Evolutionary conservation across 53 echinoderm and acorn worm species (phyloP).

Genomic region (Zoroaster sp.): DNA sequence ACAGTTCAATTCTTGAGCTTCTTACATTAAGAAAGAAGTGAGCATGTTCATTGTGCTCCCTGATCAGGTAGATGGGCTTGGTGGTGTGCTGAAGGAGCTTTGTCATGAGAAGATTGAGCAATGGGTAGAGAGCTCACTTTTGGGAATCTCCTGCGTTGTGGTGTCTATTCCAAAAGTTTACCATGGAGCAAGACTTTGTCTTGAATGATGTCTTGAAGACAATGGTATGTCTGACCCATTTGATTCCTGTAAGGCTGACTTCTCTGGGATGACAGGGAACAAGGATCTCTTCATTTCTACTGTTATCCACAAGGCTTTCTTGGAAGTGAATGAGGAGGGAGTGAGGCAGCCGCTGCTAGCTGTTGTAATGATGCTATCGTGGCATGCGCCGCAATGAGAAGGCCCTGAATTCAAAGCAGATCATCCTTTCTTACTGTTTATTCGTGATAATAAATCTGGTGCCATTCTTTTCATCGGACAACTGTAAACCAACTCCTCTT

Average conservation of each 20-base stretch:
- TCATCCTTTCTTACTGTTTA: conserved; percentile 70
- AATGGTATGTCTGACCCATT: conserved; percentile 64
- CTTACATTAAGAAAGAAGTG: too few relatives aligned
- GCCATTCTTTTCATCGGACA: conserved; percentile 69
- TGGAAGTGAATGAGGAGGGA: conserved; percentile 73
- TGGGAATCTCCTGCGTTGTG: not conserved
- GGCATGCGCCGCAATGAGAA: too few relatives aligned
- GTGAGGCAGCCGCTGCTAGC: conserved; percentile 69
- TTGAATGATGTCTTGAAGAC: conserved; percentile 45
- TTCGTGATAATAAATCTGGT: conserved; percentile 50
- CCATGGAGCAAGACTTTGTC: conserved; percentile 37
- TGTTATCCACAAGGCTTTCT: conserved; percentile 63
- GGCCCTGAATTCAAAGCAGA: conserved; percentile 57
- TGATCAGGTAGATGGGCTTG: conserved; percentile 56
- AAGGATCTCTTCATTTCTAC: conserved; percentile 56
- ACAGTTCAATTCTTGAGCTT: conserved; percentile 23
- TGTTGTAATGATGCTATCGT: not conserved
- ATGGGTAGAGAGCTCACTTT: conserved; percentile 3
- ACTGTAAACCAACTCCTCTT: too few relatives aligned
- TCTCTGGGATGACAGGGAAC: conserved; percentile 47
- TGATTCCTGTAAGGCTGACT: conserved; percentile 36
- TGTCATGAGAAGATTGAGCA: not conserved
- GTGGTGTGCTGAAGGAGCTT: conserved; percentile 30
- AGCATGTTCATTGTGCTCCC: conserved; percentile 65
- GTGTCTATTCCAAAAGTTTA: conserved; percentile 40